Base-by-base conservation (phyloP, 2,113 vertebrate genomes). In the Aegithalos caudatus region DNA sequence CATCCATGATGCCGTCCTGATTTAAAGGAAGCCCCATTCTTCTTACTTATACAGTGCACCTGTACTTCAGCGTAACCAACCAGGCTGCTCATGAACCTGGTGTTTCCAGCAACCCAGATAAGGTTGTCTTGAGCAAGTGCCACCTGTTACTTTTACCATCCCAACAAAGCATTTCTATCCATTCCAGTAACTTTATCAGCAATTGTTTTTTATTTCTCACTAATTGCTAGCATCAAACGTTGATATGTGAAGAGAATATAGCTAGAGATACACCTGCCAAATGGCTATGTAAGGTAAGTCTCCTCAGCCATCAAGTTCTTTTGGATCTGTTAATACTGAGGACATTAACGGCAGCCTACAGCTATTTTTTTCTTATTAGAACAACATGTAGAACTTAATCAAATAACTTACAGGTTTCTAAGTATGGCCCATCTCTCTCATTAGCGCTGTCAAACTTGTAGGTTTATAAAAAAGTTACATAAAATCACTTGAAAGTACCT, bases 1-100 rank as follows among this genome's bases (percentile, higher is more conserved):
- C 45, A 15, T 25, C 37, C 24, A 11, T 9, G 37, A 33, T 48
- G 21, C 25, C 0, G 0, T 27, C 50, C 54, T 62, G 44, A 64
- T 31, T 69, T 50, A 50, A 28, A 87, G 35, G 22, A 64, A 84
- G 35, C 54, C 33, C 25, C 10, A 2, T 47, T 48, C 67, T 70
- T 74, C 21, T 29, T 35, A 19, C 15, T 50, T 28, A 1, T 5
- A 7, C 22, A 6, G 19, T 69, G 22, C 6, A n/a, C n/a, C 44
- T 69, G 12, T 15, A 21, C 28, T 45, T 31, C 20, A 33, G 2
- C 9, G 14, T 25, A n/a, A n/a, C n/a, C 37, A 77, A 12, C 14
- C 25, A 9, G 17, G 14, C 45, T 90, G 78, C 10, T 42, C 37
- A 22, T 11, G 8, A 56, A 6, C 56, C 40, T 51, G 54, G 5